phyloP scores from a whole-genome alignment of 1,140 invertebrate species.

The Idris sp. region DNA sequence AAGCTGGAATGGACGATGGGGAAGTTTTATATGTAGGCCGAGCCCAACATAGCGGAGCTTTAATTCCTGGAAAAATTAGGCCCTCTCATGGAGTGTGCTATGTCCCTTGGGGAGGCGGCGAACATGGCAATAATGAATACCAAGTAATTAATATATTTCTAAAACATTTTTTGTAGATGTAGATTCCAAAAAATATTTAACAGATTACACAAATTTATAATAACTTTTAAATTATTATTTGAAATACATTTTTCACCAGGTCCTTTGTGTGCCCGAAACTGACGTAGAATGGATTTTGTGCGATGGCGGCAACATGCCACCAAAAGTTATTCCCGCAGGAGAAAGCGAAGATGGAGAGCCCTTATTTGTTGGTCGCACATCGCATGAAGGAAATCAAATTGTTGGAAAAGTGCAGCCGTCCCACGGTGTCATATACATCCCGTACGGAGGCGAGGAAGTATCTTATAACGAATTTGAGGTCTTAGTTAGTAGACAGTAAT shows the following conservation, averaged over 20 bases:
- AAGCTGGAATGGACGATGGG: conserved; percentile 85
- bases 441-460: conserved; percentile 84
- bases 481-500: conserved; percentile 77
- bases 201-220: too few relatives aligned
- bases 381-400: conserved; percentile 83
- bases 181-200: too few relatives aligned
- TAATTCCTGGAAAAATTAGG: conserved; percentile 88
- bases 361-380: conserved; percentile 83
- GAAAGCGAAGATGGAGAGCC: conserved; percentile 86
- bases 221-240: too few relatives aligned
- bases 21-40: conserved; percentile 87
- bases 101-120: conserved; percentile 87
- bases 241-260: too few relatives aligned
- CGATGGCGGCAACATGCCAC: conserved; percentile 82
- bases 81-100: conserved; percentile 86
- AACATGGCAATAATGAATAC: conserved; percentile 86
- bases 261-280: conserved; percentile 58
- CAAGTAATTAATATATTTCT: conserved; percentile 79
- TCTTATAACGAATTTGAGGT: conserved; percentile 87
- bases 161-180: conserved; percentile 1
- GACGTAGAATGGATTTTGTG: conserved; percentile 82
- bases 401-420: conserved; percentile 87
- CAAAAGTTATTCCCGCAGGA: conserved; percentile 85
- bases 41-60: conserved; percentile 84
- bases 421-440: conserved; percentile 85